Base-by-base conservation (phyloP, 2,888 invertebrate genomes). In the Lithophane leautieri region DNA sequence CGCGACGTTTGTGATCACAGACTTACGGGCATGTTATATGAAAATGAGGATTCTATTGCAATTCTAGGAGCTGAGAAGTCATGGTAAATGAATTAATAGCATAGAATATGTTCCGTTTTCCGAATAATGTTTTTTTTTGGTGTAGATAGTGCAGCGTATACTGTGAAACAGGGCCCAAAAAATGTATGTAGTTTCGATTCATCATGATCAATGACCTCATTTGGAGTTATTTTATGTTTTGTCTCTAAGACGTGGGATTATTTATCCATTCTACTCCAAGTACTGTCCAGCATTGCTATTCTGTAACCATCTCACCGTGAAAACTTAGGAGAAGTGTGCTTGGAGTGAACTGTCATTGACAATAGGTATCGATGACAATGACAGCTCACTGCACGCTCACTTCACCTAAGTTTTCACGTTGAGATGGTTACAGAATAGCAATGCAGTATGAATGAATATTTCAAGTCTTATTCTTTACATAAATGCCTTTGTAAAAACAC, bases 391-490 rank as follows among this genome's bases (percentile, higher is more conserved):
- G n/a, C n/a, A n/a, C n/a, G n/a, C n/a, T n/a, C n/a, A n/a, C n/a
- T n/a, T n/a, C n/a, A n/a, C n/a, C n/a, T n/a, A n/a, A n/a, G n/a
- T n/a, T n/a, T n/a, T n/a, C n/a, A n/a, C n/a, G n/a, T n/a, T n/a
- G n/a, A n/a, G n/a, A n/a, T n/a, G n/a, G n/a, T n/a, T n/a, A n/a
- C n/a, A n/a, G n/a, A n/a, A n/a, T n/a, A n/a, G n/a, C n/a, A n/a
- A n/a, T n/a, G n/a, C 56, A 25, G 6, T 63, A 73, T 11, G 9
- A 67, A 69, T 72, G 25, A 65, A 78, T 82, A 74, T 79, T 67
- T 60, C 16, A 76, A 56, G 67, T 60, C 2, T 25, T 25, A 50
- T 44, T 74, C 70, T 78, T 74, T 65, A 78, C 67, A 73, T 54
- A 73, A 73, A 74, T 70, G 25, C 70, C 52, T 50, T 9, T 54